These are phyloP conservation scores for Pollenia amentaria DNA, from an alignment of 2,888 invertebrate species.

Conservation along the genomic window DNA sequence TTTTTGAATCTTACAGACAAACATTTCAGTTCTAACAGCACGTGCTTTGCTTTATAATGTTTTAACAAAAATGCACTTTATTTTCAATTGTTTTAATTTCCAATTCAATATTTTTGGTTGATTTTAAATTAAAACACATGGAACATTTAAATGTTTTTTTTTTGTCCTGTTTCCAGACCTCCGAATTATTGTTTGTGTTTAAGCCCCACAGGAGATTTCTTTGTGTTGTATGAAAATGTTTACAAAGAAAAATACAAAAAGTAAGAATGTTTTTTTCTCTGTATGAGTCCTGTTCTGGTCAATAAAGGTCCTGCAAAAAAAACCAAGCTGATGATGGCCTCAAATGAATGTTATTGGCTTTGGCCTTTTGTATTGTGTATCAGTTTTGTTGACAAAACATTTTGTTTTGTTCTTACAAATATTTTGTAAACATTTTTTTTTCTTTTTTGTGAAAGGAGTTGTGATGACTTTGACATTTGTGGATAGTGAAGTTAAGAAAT, in stretches of 20 bases:
- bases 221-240: neutral
- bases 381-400: slow-evolving; percentile 2
- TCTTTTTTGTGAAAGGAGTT: neutral
- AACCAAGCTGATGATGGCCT: slow-evolving; percentile 20
- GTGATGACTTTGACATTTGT: neutral
- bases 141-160: slow-evolving; percentile 25
- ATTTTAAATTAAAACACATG: slow-evolving; percentile 30
- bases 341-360: slow-evolving; percentile 1
- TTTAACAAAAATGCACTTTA: slow-evolving; percentile 5
- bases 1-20: neutral
- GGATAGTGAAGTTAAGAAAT: neutral
- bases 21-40: slow-evolving; percentile 3
- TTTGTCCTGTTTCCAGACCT: neutral
- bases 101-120: neutral
- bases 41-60: slow-evolving; percentile 28
- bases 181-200: slow-evolving; percentile 24
- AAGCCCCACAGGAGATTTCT: slow-evolving; percentile 23
- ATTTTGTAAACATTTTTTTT: slow-evolving; percentile 30
- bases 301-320: slow-evolving; percentile 27
- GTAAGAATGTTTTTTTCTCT: neutral
- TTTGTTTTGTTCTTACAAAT: slow-evolving; percentile 29
- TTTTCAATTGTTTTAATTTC: slow-evolving; percentile 34
- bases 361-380: neutral
- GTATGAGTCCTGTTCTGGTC: neutral
- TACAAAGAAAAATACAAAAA: neutral